Base-by-base conservation (phyloP, 2,113 vertebrate species). In the Sinocyclocheilus grahami region DNA sequence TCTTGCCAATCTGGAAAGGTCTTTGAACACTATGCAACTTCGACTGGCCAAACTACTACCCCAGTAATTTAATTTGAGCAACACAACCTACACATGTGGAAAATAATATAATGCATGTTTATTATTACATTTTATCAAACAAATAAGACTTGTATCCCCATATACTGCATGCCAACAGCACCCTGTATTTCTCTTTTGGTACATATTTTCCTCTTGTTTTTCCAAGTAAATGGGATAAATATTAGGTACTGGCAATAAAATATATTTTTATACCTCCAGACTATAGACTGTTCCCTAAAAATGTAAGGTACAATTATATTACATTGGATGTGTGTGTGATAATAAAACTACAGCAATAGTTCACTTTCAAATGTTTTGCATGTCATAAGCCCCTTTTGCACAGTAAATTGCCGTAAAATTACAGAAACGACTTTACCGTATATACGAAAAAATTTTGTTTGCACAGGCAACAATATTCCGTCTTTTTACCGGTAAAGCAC, bases 1-100 rank as follows among this genome's bases (percentile, higher is more conserved):
- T 42, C 90, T 94, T 46, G 92, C 89, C 39, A 85, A 42, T 48
- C 91, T 96, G 76, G 94, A 96, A 88, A 86, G 85, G 30, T 92
- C 86, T 37, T 87, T 95, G 74, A 74, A 93, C 8, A 86, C 89
- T 87, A 90, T 93, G 71, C 93, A 95, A 76, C 89, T 91, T 60
- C 90, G 93, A 83, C 90, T 96, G 72, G 71, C 74, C 86, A 92
- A 90, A 90, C 91, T 96, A 60, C 82, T 91, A 62, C 84, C n/a
- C 16, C 87, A 92, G 37, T 93, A 86, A 94, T 67, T 6, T 12
- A 4, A 22, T 37, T 22, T 42, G 14, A 33, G 62, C 20, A 13
- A 16, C 37, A 63, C 37, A 33, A 37, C 78, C 27, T 27, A 67
- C 71, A 30, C 18, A 1, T 58, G 48, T 62, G 3, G 5, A 80